Evolutionary conservation across 2,797 vertebrate species (phyloP), one percentile per base, ranked within the genome.

Genomic region (Rallus crepitans): DNA sequence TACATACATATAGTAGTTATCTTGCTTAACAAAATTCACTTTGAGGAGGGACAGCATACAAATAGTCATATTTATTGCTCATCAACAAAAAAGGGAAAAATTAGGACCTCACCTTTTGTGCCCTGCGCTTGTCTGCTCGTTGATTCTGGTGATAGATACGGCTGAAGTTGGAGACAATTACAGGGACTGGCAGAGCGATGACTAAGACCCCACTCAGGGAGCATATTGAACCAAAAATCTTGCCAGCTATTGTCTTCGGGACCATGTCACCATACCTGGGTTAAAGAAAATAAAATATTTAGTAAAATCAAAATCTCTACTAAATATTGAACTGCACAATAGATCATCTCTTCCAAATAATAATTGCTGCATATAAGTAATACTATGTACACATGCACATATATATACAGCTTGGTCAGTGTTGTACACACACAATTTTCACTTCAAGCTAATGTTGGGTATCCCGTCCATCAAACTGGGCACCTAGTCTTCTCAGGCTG

Each of bases 101-200:
- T 23, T 11, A 60, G 60, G 17, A 78, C 47, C 94, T 90, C 95
- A 99, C 99, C 99, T 99, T 99, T 92, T 99, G 99, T 8, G 99
- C 99, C 48, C 98, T 98, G 21, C 99, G 98, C 94, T 99, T 99
- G 97, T 99, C 99, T 4, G 99, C 98, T 21, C 99, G 98, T 97
- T 99, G 99, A 73, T 99, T 99, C 97, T 99, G 99, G 97, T 99
- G 99, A 98, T 99, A 99, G 96, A 99, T 99, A 6, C 99, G 98
- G 97, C 99, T 99, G 98, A 99, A 99, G 98, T 99, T 99, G 96
- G 99, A 99, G 52, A 99, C 99, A 45, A 99, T 99, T 93, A 99
- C 99, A 4, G 99, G 99, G 68, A 99, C 99, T 1, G 99, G 99
- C 65, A 99, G 98, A 30, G 99, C 99, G 73, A 99, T 99, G 97